A percentile compares a stretch with the other conserved stretches of the same genome.
These are phyloP conservation scores for Ammospiza caudacuta DNA, from an alignment of 2,113 vertebrate species.

Conservation along the genomic window DNA sequence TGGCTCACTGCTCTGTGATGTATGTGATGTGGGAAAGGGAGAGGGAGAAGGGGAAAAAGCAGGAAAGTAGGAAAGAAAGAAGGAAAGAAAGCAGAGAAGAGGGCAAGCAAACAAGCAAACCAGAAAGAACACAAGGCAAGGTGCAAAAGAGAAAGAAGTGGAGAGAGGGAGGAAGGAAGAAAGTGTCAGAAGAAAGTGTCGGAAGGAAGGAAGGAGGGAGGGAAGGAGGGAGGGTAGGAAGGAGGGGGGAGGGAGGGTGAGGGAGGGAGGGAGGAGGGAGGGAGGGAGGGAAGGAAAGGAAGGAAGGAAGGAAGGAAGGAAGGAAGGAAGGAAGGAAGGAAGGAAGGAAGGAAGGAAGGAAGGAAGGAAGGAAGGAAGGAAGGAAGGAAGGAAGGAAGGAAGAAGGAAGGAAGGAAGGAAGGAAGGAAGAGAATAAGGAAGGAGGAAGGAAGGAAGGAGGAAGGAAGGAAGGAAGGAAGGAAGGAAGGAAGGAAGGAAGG, in stretches of 20 bases:
- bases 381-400: no score
- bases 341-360: neutral
- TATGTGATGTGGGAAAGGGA: neutral
- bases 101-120: neutral
- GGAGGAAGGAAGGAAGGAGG: accelerated
- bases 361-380: neutral
- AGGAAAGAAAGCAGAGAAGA: no score
- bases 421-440: no score
- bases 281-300: no score
- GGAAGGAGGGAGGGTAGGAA: no score
- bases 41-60: neutral
- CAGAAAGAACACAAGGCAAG: neutral
- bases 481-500: neutral
- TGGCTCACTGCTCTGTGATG: neutral
- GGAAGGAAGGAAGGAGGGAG: no score
- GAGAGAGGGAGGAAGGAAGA: accelerated
- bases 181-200: no score
- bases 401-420: neutral
- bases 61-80: no score
- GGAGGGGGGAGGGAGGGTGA: no score
- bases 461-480: neutral
- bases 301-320: no score
- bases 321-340: no score
- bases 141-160: accelerated
- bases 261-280: no score